Evolutionary conservation across 2,888 invertebrate genomes (phyloP).

Genomic region (Andrena hattorfiana): DNA sequence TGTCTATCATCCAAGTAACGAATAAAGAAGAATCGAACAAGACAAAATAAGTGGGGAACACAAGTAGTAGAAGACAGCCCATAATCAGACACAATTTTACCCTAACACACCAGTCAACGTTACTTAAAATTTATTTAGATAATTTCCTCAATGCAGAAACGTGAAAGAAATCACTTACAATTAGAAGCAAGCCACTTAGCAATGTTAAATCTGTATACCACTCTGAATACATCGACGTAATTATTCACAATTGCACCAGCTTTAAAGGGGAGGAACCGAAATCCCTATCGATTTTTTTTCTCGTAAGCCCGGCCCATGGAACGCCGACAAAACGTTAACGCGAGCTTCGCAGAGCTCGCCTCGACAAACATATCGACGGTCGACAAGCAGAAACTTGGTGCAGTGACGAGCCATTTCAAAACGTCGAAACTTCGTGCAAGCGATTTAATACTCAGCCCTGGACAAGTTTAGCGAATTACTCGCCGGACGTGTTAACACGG

Average conservation of each 20-base stretch:
- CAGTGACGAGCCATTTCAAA: slow-evolving; percentile 61
- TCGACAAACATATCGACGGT: slow-evolving; percentile 30
- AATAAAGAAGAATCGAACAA: not conserved
- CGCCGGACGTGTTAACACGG: slow-evolving; percentile 49
- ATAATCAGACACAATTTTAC: not conserved
- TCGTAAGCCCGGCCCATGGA: not conserved
- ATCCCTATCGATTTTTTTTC: not conserved
- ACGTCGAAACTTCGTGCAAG: slow-evolving; percentile 57
- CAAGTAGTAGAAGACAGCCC: not conserved
- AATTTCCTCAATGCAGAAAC: no score
- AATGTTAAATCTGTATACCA: no score
- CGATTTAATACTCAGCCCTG: slow-evolving; percentile 61
- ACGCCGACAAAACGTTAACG: not conserved
- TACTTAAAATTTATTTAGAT: not conserved
- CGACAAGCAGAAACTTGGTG: slow-evolving; percentile 36
- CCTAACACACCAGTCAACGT: not conserved
- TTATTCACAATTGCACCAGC: not conserved
- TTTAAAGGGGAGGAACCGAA: not conserved
- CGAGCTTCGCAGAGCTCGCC: not conserved
- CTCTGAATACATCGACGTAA: no score
- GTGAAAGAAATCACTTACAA: no score
- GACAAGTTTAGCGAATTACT: slow-evolving; percentile 58
- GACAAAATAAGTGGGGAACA: not conserved
- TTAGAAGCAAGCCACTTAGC: no score
- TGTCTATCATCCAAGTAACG: no score